A percentile compares a stretch with the other conserved stretches of the same genome.
These are phyloP conservation scores for Bothrops jararaca DNA, from an alignment of 2,113 vertebrate species.

Conservation along the genomic window DNA sequence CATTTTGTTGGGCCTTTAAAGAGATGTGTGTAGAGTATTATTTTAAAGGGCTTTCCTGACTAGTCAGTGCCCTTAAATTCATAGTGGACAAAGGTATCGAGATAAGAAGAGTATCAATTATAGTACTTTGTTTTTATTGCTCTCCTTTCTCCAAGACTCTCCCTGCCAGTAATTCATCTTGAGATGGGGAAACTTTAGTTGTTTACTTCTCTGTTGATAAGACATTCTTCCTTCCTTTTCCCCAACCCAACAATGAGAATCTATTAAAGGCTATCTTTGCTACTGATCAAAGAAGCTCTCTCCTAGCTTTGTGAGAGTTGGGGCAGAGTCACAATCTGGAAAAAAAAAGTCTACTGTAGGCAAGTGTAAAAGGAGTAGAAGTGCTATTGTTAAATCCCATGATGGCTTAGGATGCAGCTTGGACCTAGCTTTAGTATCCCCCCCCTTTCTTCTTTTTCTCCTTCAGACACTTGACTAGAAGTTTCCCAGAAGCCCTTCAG, in stretches of 20 bases:
- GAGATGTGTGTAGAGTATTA: neutral
- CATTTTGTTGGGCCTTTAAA: neutral
- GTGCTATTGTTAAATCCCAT: neutral
- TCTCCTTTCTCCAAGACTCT: neutral
- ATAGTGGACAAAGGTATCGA: neutral
- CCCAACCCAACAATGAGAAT: neutral
- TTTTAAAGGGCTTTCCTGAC: neutral
- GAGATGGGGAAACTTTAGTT: neutral
- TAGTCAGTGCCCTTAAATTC: neutral
- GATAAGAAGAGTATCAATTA: neutral
- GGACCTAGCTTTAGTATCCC: neutral
- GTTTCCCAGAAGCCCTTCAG: neutral
- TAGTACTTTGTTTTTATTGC: neutral
- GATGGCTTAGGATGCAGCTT: neutral
- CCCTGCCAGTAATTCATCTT: neutral
- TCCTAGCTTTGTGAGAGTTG: neutral
- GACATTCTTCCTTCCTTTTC: neutral
- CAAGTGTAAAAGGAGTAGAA: neutral
- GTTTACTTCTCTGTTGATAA: conserved; percentile 26
- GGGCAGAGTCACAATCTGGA: neutral
- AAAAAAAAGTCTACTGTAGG: neutral
- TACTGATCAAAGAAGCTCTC: conserved; percentile 4
- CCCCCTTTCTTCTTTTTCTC: neutral
- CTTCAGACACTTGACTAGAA: neutral
- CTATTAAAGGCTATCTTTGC: conserved; percentile 13